Conservation (phyloP, 2,797 vertebrate species). For the Scolopax rusticola region DNA sequence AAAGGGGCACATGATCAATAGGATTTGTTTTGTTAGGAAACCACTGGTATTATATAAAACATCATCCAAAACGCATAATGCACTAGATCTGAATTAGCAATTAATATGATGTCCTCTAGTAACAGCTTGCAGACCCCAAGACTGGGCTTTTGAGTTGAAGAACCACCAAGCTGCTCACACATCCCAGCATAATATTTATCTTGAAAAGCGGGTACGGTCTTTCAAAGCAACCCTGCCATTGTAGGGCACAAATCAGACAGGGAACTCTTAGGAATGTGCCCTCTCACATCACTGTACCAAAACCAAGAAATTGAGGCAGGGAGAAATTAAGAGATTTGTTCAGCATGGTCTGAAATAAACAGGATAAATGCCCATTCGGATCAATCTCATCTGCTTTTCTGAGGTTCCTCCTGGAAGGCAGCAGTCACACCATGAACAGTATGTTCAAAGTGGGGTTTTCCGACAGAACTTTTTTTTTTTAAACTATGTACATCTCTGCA, state of each 20-base stretch:
- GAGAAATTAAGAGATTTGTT: background rate
- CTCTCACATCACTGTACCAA: background rate
- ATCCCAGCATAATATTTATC: background rate
- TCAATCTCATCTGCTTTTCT: background rate
- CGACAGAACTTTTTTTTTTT: background rate
- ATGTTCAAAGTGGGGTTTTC: accelerated
- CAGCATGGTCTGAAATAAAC: background rate
- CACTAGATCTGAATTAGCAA: background rate
- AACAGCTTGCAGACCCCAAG: background rate
- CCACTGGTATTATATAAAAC: background rate
- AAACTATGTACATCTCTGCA: accelerated
- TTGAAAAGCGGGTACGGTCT: background rate
- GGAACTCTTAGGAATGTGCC: background rate
- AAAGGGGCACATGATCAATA: background rate
- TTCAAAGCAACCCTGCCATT: background rate
- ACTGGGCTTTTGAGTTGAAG: background rate
- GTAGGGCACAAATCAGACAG: background rate
- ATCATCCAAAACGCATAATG: background rate
- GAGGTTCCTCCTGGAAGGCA: background rate
- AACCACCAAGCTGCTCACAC: background rate
- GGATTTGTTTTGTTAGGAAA: background rate
- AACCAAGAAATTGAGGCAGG: background rate
- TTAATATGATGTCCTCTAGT: background rate
- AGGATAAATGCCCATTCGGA: background rate
- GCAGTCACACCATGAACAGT: too few relatives aligned